Conservation (phyloP, 2,888 invertebrate genomes). For the Callimorpha dominula region DNA sequence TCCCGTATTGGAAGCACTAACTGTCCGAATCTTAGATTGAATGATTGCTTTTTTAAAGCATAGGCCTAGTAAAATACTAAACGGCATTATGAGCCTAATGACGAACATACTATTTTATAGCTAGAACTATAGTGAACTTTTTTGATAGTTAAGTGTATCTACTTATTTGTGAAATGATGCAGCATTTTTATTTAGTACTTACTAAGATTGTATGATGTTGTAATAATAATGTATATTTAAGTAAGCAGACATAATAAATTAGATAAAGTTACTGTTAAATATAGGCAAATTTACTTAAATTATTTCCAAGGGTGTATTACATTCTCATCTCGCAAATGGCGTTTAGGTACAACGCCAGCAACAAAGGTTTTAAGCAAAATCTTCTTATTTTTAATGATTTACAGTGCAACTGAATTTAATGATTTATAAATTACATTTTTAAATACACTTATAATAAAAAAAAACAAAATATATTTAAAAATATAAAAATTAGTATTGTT, state of each 20-base stretch:
- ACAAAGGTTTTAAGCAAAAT: neutral
- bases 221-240: neutral
- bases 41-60: too few relatives aligned
- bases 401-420: too few relatives aligned
- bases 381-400: too few relatives aligned
- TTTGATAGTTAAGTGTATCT: neutral
- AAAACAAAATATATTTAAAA: too few relatives aligned
- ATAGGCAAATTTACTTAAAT: neutral
- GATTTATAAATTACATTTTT: too few relatives aligned
- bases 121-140: neutral
- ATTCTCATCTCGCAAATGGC: neutral
- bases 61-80: neutral
- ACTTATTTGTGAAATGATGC: neutral
- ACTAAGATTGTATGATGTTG: neutral
- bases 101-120: neutral
- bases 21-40: too few relatives aligned
- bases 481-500: too few relatives aligned
- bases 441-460: too few relatives aligned
- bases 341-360: neutral
- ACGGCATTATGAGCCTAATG: neutral
- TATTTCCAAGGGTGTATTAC: neutral
- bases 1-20: too few relatives aligned
- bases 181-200: slow-evolving; percentile 1
- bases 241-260: neutral
- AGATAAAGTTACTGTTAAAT: neutral